Percentiles rank a stretch among this genome's conserved stretches.
These are phyloP conservation scores for Lacanobia oleracea DNA, from an alignment of 2,888 invertebrate species.

Conservation along the genomic window DNA sequence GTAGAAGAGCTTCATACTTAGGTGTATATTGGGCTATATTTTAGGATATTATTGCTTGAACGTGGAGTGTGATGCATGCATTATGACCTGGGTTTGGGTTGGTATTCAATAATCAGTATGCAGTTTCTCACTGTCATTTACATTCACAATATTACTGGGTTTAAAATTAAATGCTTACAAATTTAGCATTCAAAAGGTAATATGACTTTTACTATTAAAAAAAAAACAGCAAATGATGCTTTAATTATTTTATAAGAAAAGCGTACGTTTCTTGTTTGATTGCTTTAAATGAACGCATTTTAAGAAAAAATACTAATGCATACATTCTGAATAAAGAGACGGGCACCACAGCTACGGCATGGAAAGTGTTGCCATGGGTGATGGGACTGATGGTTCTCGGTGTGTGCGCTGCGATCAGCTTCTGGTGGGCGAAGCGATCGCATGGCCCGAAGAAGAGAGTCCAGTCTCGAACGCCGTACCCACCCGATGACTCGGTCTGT, in stretches of 20 bases:
- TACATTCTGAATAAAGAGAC: conserved; percentile 76
- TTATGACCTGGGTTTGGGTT: not conserved
- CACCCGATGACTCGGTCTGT: conserved; percentile 93
- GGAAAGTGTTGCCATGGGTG: conserved; percentile 91
- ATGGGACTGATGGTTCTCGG: conserved; percentile 93
- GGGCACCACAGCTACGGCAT: conserved; percentile 78
- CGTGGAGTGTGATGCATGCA: conserved; percentile 26
- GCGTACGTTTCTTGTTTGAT: conserved; percentile 9
- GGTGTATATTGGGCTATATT: too few species aligned
- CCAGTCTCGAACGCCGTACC: conserved; percentile 70
- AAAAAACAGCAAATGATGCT: not conserved
- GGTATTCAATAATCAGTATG: conserved; percentile 15
- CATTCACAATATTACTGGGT: conserved; percentile 16
- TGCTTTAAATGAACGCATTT: conserved; percentile 11
- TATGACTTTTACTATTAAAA: conserved; percentile 6
- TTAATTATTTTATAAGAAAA: conserved; percentile 5
- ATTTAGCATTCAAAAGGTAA: conserved; percentile 12
- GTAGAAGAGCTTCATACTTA: not conserved
- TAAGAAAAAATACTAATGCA: conserved; percentile 40
- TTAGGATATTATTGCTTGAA: not conserved
- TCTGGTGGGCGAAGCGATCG: conserved; percentile 90
- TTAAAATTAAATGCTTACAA: not conserved
- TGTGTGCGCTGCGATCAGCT: conserved; percentile 92
- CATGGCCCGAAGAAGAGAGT: conserved; percentile 78
- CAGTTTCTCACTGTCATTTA: conserved; percentile 5